Evolutionary conservation across 2,113 vertebrate genomes (phyloP), one percentile per base, ranked within the genome.

Genomic region (Upupa epops): DNA sequence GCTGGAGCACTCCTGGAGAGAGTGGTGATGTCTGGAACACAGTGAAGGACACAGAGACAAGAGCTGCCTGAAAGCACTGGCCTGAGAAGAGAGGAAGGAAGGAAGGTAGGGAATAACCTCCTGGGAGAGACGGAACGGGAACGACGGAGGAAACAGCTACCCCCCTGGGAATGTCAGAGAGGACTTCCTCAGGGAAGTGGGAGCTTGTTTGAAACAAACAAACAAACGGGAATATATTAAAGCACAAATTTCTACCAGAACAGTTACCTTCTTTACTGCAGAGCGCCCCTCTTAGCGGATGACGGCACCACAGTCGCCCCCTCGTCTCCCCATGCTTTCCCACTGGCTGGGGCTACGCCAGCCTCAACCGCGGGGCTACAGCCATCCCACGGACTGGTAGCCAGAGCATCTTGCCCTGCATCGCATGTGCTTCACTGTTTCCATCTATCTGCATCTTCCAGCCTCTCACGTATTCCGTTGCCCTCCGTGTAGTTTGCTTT

Each of bases 221-320:
- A 92, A 95, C 88, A 95, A 90, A 95, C n/a, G n/a, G n/a, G n/a
- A 96, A 93, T 95, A 94, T 97, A 97, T 97, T 97, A 98, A 98
- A 98, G 98, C 98, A 98, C 98, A 98, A 98, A 96, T 98, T 98
- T 98, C 96, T 98, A 98, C 95, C 73, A 61, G 89, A 97, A 97
- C 97, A 97, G 93, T 97, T 97, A 98, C 96, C 96, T 97, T 97
- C 97, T 97, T 97, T 97, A 94, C 97, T 95, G 91, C 81, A 84
- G 97, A 97, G 91, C 87, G 89, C 80, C 83, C 94, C 46, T 54
- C 88, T 77, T 87, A 75, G 93, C 90, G 93, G 94, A 95, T 75
- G 73, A 56, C 32, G 40, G 45, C 26, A 69, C 74, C 20, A 54
- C 96, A 94, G 94, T 56, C 61, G 49, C 71, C 46, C 80, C 77